Evolutionary conservation across 2,797 vertebrate species (phyloP).

Genomic region (Paedocypris micromegethes): DNA sequence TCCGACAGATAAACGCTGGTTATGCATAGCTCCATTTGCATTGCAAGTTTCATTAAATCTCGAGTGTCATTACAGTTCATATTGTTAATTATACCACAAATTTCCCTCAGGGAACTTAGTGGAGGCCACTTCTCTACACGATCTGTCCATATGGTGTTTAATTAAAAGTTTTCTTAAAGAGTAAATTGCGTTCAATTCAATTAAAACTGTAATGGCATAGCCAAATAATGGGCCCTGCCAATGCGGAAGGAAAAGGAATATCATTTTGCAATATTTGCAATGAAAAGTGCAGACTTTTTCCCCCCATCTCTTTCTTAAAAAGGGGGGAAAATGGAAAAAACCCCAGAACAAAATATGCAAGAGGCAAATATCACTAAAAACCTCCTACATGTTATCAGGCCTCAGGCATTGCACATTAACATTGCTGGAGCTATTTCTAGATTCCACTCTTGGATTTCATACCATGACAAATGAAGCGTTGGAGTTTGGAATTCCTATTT

Average conservation of each 20-base stretch:
- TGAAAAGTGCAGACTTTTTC: conserved; percentile 66
- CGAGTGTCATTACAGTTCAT: conserved; percentile 80
- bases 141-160: conserved; percentile 80
- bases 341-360: conserved; percentile 74
- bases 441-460: conserved; percentile 78
- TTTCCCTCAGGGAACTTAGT: conserved; percentile 73
- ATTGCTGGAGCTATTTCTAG: conserved; percentile 76
- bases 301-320: conserved; percentile 43
- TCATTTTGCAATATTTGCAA: conserved; percentile 62
- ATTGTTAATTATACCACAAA: conserved; percentile 79
- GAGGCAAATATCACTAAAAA: conserved; percentile 78
- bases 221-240: conserved; percentile 75
- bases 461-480: conserved; percentile 81
- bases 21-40: conserved; percentile 68
- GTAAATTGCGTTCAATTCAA: conserved; percentile 83
- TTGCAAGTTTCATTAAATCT: conserved; percentile 74
- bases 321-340: conserved; percentile 36
- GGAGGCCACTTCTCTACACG: conserved; percentile 74
- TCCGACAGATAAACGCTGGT: conserved; percentile 67
- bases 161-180: conserved; percentile 84
- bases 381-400: conserved; percentile 78
- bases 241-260: conserved; percentile 60
- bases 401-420: conserved; percentile 73
- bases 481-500: conserved; percentile 80
- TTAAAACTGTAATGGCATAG: conserved; percentile 80